These are phyloP conservation scores for Calcarius lapponicus DNA, from an alignment of 2,797 vertebrate species.

Conservation along the genomic window DNA sequence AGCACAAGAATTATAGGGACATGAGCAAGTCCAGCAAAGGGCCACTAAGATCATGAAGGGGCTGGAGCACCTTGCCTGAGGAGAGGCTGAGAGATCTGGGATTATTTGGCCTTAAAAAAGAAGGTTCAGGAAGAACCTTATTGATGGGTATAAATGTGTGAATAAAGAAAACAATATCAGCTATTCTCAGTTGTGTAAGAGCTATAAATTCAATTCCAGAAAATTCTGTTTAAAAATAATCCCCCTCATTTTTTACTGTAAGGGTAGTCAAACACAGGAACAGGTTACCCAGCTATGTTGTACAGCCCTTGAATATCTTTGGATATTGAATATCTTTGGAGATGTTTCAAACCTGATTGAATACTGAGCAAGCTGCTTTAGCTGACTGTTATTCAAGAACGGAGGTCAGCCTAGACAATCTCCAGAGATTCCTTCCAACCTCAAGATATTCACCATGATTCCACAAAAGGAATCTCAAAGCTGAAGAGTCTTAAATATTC, in stretches of 20 bases:
- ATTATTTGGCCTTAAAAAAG: background rate
- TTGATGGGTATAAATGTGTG: background rate
- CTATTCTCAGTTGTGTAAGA: background rate
- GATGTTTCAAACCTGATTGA: background rate
- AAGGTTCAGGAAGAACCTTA: background rate
- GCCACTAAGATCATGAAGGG: background rate
- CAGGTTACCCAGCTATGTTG: background rate
- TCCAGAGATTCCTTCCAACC: background rate
- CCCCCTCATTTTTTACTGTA: background rate
- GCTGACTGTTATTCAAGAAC: background rate
- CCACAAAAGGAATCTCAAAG: background rate
- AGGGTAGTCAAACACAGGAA: background rate
- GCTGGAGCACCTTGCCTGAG: background rate
- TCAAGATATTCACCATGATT: background rate
- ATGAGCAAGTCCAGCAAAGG: background rate
- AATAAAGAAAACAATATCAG: background rate
- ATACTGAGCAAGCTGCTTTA: background rate
- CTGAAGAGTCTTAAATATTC: background rate
- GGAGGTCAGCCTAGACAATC: background rate
- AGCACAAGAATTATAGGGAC: background rate
- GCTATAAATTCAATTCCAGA: background rate
- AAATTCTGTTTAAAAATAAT: background rate
- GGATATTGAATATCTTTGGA: background rate
- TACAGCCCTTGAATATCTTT: background rate
- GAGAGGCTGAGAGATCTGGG: background rate